Base-by-base conservation (phyloP, 2,797 vertebrate genomes). In the Pelobates cultripes region DNA sequence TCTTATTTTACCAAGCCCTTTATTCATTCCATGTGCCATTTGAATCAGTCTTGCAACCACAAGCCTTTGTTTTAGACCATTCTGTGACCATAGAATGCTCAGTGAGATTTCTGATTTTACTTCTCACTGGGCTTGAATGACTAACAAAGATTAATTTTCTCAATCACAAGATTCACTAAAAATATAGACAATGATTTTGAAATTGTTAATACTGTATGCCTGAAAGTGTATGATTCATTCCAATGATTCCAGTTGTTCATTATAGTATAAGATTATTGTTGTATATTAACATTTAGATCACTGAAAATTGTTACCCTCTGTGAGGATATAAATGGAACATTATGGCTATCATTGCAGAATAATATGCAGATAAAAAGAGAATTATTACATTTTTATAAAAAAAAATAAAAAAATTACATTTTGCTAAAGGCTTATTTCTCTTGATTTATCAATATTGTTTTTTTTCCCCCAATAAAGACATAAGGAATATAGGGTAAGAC, bases 221-320 rank as follows among this genome's bases (percentile, higher is more conserved):
- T 47, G 17, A 73, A 17, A 73, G 72, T 4, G 28, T 15, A 4
- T 73, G 51, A 73, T 73, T 73, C 51, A 42, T 60, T 2, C 40
- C 53, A 73, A 7, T 41, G 72, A 57, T 73, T 73, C 43, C 51
- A 73, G 13, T 57, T 3, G 12, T 57, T 73, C 72, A 73, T 43
- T 73, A 73, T 42, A 28, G 28, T 28, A 28, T 28, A 28, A 28
- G 12, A 43, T 17, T 60, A 60, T 73, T 73, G 72, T 73, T 75
- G 42, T 42, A 61, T 61, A 75, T 61, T 75, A 63, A 15, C 73
- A 75, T 75, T 43, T 61, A 75, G 42, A 63, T 75, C 14, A 63
- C 73, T 75, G 15, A 61, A 75, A 61, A 75, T 43, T 63, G 73
- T 43, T 57, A 28, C 57, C 14, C 42, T 42, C 57, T 63, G 73